phyloP scores from a whole-genome alignment of 2,888 invertebrate species.

The Empis livida region DNA sequence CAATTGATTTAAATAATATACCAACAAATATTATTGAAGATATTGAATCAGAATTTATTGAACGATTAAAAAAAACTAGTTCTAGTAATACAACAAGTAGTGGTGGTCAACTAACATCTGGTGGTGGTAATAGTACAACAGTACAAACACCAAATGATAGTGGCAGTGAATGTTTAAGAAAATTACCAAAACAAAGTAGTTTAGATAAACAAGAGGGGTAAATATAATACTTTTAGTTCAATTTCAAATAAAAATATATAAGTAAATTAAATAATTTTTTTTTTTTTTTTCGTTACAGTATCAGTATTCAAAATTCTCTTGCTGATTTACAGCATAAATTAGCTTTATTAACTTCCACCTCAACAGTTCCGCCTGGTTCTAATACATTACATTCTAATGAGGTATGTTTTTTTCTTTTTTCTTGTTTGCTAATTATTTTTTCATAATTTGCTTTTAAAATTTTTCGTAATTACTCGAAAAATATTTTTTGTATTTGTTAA shows the following conservation, averaged over 20 bases:
- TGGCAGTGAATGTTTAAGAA: slow-evolving; percentile 15
- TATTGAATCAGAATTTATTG: slow-evolving; percentile 14
- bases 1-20: slow-evolving; percentile 23
- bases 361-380: background rate
- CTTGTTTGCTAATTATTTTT: too few relatives aligned
- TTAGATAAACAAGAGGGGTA: slow-evolving; percentile 22
- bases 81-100: background rate
- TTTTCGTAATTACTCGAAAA: too few relatives aligned
- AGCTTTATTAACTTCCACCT: slow-evolving; percentile 35
- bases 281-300: slow-evolving; percentile 6
- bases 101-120: slow-evolving; percentile 1
- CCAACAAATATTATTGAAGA: slow-evolving; percentile 22
- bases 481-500: too few relatives aligned
- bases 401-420: background rate
- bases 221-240: too few relatives aligned
- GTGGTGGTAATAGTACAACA: slow-evolving; percentile 14
- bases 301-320: slow-evolving; percentile 29
- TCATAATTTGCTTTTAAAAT: too few relatives aligned
- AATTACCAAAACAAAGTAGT: slow-evolving; percentile 26
- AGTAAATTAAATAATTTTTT: background rate
- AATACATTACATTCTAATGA: background rate
- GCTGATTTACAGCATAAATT: slow-evolving; percentile 46
- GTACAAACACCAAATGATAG: slow-evolving; percentile 16
- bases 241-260: background rate
- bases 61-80: slow-evolving; percentile 4